Evolutionary conservation across 2,113 vertebrate species (phyloP).

Genomic region (Salvelinus sp.): DNA sequence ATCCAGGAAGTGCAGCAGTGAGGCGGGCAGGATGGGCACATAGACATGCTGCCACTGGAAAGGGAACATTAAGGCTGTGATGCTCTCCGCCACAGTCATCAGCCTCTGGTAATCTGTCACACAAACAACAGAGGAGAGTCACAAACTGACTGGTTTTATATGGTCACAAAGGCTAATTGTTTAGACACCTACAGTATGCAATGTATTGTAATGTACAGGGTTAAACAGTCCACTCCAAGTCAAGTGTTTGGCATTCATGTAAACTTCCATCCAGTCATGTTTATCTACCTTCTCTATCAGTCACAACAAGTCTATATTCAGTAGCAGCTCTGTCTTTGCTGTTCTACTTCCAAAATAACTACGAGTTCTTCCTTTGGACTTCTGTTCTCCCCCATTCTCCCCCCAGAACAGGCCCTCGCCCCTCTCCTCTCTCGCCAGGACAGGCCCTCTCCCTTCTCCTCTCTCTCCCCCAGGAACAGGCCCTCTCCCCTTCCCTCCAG

Average conservation of each 20-base stretch:
- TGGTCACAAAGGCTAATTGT: not conserved
- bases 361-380: slow-evolving; percentile 65
- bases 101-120: slow-evolving; percentile 92
- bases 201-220: too few species aligned
- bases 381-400: slow-evolving; percentile 51
- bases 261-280: slow-evolving; percentile 35
- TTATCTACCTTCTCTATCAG: slow-evolving; percentile 51
- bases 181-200: too few species aligned
- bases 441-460: slow-evolving; percentile 41
- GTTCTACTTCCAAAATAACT: slow-evolving; percentile 58
- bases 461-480: too few species aligned
- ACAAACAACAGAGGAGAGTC: slow-evolving; percentile 7
- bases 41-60: slow-evolving; percentile 99
- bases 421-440: slow-evolving; percentile 17
- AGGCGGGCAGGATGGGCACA: slow-evolving; percentile 96
- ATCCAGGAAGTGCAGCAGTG: slow-evolving; percentile 94
- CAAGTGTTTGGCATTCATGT: not conserved
- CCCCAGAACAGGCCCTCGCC: slow-evolving; percentile 34
- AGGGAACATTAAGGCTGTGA: slow-evolving; percentile 93
- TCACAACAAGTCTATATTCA: slow-evolving; percentile 38
- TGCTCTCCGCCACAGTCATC: slow-evolving; percentile 95
- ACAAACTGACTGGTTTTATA: slow-evolving; percentile 3
- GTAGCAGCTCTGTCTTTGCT: slow-evolving; percentile 48
- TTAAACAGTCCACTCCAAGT: not conserved
- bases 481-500: too few species aligned